Evolutionary conservation across 2,888 invertebrate species (phyloP), one percentile per base, ranked within the genome.

Genomic region (Thymelicus sylvestris): DNA sequence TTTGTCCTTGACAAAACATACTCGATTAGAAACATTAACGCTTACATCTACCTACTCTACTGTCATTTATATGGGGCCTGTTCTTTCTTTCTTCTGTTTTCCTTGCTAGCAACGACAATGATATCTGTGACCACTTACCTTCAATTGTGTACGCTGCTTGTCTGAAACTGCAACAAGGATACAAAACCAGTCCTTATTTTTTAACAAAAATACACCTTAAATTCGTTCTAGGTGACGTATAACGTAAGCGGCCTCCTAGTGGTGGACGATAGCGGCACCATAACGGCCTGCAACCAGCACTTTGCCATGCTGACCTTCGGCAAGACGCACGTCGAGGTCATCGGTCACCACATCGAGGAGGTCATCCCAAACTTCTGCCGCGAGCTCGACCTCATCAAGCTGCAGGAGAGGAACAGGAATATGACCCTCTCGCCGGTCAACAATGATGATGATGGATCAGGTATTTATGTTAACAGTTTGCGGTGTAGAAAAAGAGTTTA

Each of bases 181-280:
- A 19, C n/a, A n/a, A n/a, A n/a, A n/a, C 19, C 19, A 19, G 19
- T 19, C 19, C 19, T 19, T 19, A 19, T 19, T 19, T 19, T 19
- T 19, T 19, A 1, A 19, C 19, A 19, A 19, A 2, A 19, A 19
- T 19, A 19, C 19, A 1, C 19, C 19, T 19, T 19, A 19, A 19
- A 19, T 19, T 19, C 19, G 19, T 67, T 39, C 7, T 76, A 95
- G 95, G 95, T 95, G 15, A 95, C 95, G 59, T 94, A 93, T 80
- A 96, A 95, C 81, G 95, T 96, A 57, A 96, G 95, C 81, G 96
- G 96, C 4, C 86, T 96, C 24, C 89, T 96, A 15, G 95, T 96
- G 4, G 92, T 96, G 0, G 94, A 95, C 75, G 95, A 95, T 12
- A 86, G 92, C 72, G 96, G 96, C n/a, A 87, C 92, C 2, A 95